Conservation (phyloP, 2,113 vertebrate species). For the Petroica traversi region DNA sequence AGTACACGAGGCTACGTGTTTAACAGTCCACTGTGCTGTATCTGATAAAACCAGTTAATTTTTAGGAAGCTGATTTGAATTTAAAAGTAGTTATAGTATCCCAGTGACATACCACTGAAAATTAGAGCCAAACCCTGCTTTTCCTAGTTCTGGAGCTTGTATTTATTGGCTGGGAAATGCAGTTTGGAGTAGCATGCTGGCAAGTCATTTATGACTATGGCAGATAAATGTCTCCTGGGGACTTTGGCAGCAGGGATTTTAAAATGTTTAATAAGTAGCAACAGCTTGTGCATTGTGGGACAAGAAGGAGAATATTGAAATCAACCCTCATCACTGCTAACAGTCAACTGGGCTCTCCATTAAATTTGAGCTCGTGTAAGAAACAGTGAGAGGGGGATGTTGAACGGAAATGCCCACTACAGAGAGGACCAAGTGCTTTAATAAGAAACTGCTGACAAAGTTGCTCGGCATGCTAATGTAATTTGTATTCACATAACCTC, state of each 20-base stretch:
- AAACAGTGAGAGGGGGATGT: neutral
- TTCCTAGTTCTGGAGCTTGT: conserved; percentile 49
- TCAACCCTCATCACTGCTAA: neutral
- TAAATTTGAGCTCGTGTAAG: no score
- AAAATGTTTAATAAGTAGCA: conserved; percentile 62
- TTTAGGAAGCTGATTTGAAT: conserved; percentile 58
- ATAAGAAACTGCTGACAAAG: conserved; percentile 53
- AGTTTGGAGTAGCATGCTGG: conserved; percentile 56
- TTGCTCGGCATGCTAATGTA: conserved; percentile 30
- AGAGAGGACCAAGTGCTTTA: conserved; percentile 31
- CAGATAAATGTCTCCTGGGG: conserved; percentile 54
- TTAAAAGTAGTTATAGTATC: conserved; percentile 52
- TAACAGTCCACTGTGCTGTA: conserved; percentile 61
- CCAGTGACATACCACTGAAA: conserved; percentile 59
- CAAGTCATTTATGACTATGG: conserved; percentile 49
- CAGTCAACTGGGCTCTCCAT: no score
- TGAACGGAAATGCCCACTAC: conserved; percentile 21
- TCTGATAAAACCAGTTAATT: conserved; percentile 60
- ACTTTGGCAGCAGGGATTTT: conserved; percentile 61
- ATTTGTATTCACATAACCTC: conserved; percentile 55
- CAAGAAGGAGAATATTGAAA: conserved; percentile 21
- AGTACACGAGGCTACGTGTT: conserved; percentile 67
- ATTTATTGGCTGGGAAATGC: conserved; percentile 57
- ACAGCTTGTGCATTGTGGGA: conserved; percentile 59
- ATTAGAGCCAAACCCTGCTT: conserved; percentile 41